A percentile compares a stretch with the other conserved stretches of the same genome.
Evolutionary conservation across 1,140 invertebrate genomes (phyloP).

Genomic region (Acyrthosiphon pisum): DNA sequence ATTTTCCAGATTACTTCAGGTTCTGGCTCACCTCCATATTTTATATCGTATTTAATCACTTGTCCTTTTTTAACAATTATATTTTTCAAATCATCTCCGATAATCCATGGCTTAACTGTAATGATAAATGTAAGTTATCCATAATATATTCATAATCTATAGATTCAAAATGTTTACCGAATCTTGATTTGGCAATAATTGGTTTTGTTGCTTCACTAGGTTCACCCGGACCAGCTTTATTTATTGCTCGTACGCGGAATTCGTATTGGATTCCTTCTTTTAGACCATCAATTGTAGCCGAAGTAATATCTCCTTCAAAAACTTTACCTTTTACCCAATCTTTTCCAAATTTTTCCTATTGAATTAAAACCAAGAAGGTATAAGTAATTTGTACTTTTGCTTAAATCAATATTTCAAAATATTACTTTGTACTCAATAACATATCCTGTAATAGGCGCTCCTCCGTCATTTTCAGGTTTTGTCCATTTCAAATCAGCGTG

Average conservation of each 20-base stretch:
- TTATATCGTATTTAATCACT: conserved; percentile 90
- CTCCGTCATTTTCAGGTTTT: conserved; percentile 89
- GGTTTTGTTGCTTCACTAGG: conserved; percentile 94
- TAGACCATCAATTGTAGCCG: conserved; percentile 83
- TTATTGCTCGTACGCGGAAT: conserved; percentile 94
- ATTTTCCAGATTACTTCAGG: conserved; percentile 86
- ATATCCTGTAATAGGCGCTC: conserved; percentile 93
- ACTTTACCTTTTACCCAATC: conserved; percentile 85
- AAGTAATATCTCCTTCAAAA: conserved; percentile 77
- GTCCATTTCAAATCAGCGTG: conserved; percentile 92
- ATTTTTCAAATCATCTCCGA: conserved; percentile 84
- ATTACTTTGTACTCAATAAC: conserved; percentile 84
- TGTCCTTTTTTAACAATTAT: conserved; percentile 94
- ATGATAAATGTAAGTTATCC: conserved; percentile 43
- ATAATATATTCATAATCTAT: conserved; percentile 23
- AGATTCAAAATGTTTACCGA: conserved; percentile 65
- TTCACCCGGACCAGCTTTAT: conserved; percentile 94
- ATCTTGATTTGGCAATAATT: conserved; percentile 93
- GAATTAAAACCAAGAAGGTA: background rate
- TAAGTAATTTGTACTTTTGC: background rate
- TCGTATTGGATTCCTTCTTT: conserved; percentile 96
- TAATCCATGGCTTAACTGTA: conserved; percentile 88
- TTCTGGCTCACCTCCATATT: conserved; percentile 93
- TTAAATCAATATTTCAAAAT: background rate
- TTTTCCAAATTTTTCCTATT: conserved; percentile 84